Evolutionary conservation across 1,140 invertebrate genomes (phyloP), one percentile per base, ranked within the genome.

Genomic region (Brachionus angularis): DNA sequence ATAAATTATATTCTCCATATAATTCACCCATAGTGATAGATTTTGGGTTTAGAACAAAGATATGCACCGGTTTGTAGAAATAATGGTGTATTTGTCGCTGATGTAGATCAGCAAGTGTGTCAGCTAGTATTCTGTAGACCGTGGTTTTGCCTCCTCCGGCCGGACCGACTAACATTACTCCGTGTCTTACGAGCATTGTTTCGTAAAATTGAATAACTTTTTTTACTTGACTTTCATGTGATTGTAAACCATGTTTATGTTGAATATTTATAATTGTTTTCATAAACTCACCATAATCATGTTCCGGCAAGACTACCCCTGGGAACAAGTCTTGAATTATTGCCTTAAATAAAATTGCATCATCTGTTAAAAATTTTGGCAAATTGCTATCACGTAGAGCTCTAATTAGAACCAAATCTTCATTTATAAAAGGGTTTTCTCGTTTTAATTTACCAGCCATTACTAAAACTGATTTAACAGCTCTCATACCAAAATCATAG

Each of bases 401-500:
- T 23, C 80, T 61, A 46, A 82, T 82, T 46, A 83, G 73, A 34
- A 83, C 80, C 5, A 82, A 76, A 71, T 83, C 79, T 72, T 83
- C 81, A 70, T 75, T 74, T 72, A 81, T 81, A 73, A 82, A 79
- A 1, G 82, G 80, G 71, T 82, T 82, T 75, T 82, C 78, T 62
- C 81, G 70, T 73, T 83, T 83, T 33, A 82, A 74, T 5, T 79
- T 76, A 23, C 82, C 82, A 18, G 82, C 82, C 81, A 82, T 83
- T 0, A 83, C 81, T 27, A 83, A 73, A 44, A 83, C 82, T 18
- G 80, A 81, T 72, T 83, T 83, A 16, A 83, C 88, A 73, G 72
- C 91, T 86, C 90, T 84, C 90, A 93, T 92, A 44, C 91, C 90
- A 77, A 91, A 94, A 81, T 94, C 91, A 75, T 94, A 94, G 77